Evolutionary conservation across 2,113 vertebrate genomes (phyloP).

Genomic region (Hiodon tergisus): DNA sequence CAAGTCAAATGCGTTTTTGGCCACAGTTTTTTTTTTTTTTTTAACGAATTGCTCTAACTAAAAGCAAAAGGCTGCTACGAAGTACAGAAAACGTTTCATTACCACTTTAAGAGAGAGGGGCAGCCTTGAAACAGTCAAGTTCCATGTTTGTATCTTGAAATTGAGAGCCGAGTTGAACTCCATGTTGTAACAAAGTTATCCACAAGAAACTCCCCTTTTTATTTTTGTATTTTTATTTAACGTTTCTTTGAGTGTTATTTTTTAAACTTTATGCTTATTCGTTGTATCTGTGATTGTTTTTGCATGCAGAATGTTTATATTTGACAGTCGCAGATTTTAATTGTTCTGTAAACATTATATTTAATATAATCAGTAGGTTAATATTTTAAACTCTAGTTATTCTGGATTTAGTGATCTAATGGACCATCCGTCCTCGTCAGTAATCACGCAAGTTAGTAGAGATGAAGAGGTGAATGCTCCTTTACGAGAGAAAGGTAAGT

Average conservation of each 20-base stretch:
- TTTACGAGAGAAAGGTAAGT: constrained; percentile 58
- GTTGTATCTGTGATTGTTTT: neutral
- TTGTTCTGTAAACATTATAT: constrained; percentile 1
- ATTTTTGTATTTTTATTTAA: constrained; percentile 14
- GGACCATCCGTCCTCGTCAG: constrained; percentile 62
- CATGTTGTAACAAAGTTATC: constrained; percentile 70
- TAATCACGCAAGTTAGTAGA: constrained; percentile 69
- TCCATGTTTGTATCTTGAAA: constrained; percentile 74
- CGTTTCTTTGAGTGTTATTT: constrained; percentile 10
- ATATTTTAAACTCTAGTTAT: constrained; percentile 38
- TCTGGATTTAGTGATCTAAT: constrained; percentile 56
- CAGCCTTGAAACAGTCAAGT: constrained; percentile 66
- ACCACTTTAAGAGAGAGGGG: constrained; percentile 64
- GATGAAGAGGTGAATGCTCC: constrained; percentile 61
- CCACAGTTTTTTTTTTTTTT: too few relatives aligned
- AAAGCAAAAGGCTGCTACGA: too few relatives aligned
- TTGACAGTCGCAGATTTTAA: constrained; percentile 21
- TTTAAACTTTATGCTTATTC: neutral
- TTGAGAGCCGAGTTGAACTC: constrained; percentile 62
- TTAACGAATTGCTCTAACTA: too few relatives aligned
- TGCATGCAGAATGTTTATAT: constrained; percentile 27
- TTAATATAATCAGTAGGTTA: neutral
- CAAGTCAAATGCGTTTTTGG: too few relatives aligned
- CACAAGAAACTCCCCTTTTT: constrained; percentile 30
- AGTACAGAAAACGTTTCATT: constrained; percentile 17